A percentile compares a stretch with the other conserved stretches of the same genome.
These are phyloP conservation scores for Leucosticte australis DNA, from an alignment of 2,113 vertebrate genomes.

Conservation along the genomic window DNA sequence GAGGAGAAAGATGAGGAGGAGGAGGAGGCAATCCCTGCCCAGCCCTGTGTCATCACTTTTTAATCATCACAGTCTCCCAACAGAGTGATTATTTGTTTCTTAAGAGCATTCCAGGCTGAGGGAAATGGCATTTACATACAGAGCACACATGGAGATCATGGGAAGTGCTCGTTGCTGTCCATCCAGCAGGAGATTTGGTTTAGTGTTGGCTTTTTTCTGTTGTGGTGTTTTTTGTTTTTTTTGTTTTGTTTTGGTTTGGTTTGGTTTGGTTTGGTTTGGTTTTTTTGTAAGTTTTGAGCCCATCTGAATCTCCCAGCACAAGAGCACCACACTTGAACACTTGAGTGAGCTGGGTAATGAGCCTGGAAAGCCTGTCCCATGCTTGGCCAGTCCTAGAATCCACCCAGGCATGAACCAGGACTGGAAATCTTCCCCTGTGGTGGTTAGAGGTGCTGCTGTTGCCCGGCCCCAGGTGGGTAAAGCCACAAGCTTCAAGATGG, in stretches of 20 bases:
- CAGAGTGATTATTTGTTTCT: not conserved
- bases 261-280: not conserved
- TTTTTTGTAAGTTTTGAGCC: not conserved
- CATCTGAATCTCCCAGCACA: not conserved
- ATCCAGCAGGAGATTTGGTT: not conserved
- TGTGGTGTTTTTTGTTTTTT: not conserved
- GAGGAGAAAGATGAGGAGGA: not conserved
- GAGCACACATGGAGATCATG: not conserved
- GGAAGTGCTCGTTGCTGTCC: not conserved
- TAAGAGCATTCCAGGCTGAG: not conserved
- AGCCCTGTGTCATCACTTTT: rapidly evolving
- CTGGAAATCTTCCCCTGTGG: not conserved
- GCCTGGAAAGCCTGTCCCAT: not conserved
- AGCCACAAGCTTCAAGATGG: not conserved
- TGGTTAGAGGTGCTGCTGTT: not conserved
- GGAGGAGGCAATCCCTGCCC: not conserved
- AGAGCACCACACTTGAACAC: rapidly evolving
- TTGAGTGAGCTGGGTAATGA: not conserved
- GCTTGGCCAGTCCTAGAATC: not conserved
- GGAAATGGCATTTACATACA: not conserved
- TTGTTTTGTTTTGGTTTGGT: not conserved
- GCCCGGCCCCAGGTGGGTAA: not conserved
- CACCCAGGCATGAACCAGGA: not conserved
- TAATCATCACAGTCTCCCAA: not conserved
- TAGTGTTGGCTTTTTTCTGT: too few species aligned